Conservation (phyloP, 53 echinoderm and acorn worm genomes). For the Echinarachnius parma region DNA sequence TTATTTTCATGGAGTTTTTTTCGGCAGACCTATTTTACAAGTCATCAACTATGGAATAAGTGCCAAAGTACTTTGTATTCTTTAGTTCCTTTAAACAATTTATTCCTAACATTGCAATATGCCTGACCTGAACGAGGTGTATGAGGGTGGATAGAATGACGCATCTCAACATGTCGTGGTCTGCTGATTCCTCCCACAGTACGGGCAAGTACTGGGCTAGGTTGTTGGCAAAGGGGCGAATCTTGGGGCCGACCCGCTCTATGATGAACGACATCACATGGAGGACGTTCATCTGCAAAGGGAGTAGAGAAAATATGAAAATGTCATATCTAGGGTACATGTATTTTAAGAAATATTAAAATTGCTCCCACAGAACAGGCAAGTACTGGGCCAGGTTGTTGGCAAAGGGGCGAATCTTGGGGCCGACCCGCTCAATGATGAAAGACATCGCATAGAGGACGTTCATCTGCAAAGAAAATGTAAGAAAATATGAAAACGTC, state of each 20-base stretch:
- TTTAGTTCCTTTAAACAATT: too few relatives aligned
- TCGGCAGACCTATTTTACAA: too few relatives aligned
- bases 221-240: constrained; percentile 75
- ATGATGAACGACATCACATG: constrained; percentile 99
- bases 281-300: constrained; percentile 82
- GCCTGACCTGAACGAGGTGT: constrained; percentile 85
- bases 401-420: constrained; percentile 82
- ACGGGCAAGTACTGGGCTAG: constrained; percentile 90
- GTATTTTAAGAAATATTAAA: too few relatives aligned
- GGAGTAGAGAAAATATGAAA: neutral
- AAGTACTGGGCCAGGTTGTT: constrained; percentile 84
- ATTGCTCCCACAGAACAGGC: constrained; percentile 92
- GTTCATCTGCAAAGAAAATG: constrained; percentile 82
- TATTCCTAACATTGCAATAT: too few relatives aligned
- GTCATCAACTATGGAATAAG: too few relatives aligned
- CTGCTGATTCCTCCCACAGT: constrained; percentile 96
- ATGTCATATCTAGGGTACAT: too few relatives aligned
- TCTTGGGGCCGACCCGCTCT: constrained; percentile 85
- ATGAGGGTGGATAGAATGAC: constrained; percentile 90
- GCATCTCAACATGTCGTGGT: constrained; percentile 96
- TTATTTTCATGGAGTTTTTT: too few relatives aligned
- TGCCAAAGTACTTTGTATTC: too few relatives aligned
- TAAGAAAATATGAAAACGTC: too few relatives aligned
- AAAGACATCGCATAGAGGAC: constrained; percentile 94
- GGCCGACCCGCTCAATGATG: constrained; percentile 92